Percentiles rank a stretch among this genome's conserved stretches.
phyloP scores from a whole-genome alignment of 2,113 vertebrate genomes.

The Rallus limicola region DNA sequence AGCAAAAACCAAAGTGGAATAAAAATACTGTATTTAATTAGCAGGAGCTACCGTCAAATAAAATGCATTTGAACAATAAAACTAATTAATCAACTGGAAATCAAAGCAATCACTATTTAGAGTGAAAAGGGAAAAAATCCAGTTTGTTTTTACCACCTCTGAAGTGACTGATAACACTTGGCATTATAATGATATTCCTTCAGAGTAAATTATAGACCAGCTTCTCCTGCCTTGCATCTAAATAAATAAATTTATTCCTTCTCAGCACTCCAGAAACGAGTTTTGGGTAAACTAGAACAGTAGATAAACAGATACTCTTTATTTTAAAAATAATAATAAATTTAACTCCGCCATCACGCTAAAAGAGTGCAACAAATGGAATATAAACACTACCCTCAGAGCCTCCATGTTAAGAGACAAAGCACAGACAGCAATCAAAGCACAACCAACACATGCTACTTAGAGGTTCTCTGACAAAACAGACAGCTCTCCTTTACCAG shows the following conservation, averaged over 20 bases:
- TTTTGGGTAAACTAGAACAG: conserved; percentile 16
- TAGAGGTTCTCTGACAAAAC: not conserved
- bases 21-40: not conserved
- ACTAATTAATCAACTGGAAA: conserved; percentile 27
- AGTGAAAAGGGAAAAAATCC: conserved; percentile 30
- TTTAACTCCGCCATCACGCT: not conserved
- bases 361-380: not conserved
- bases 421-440: not conserved
- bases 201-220: conserved; percentile 59
- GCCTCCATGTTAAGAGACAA: not conserved
- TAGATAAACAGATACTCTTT: not conserved
- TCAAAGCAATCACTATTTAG: not conserved
- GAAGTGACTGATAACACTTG: conserved; percentile 58
- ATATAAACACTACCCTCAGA: not conserved
- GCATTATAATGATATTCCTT: conserved; percentile 51
- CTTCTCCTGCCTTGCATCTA: conserved; percentile 5
- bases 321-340: not conserved
- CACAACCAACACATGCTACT: not conserved
- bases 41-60: not conserved
- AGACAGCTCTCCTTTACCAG: not conserved
- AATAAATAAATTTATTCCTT: conserved; percentile 31
- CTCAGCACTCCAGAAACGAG: conserved; percentile 34
- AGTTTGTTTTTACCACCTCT: conserved; percentile 27
- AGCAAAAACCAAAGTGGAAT: not conserved
- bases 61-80: conserved; percentile 15